Evolutionary conservation across 1,140 invertebrate genomes (phyloP).

Genomic region (Neodiprion virginianus): DNA sequence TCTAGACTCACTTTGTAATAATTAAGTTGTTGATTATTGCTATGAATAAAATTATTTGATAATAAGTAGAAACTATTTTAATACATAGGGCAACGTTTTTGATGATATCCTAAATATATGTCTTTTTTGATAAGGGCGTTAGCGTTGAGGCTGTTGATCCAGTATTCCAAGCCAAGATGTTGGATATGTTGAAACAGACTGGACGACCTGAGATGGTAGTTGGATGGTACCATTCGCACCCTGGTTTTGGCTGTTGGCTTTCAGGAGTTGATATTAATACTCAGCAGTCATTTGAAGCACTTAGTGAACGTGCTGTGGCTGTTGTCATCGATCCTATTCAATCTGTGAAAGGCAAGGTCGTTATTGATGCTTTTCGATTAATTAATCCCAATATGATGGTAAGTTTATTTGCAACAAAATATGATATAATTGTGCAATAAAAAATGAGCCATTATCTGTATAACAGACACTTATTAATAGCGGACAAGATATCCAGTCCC

Average conservation of each 20-base stretch:
- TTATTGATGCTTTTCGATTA: constrained; percentile 93
- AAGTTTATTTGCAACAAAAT: constrained; percentile 23
- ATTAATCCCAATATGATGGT: constrained; percentile 99
- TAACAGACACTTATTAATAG: no score
- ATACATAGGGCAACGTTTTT: neutral
- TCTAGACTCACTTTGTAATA: no score
- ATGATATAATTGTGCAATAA: no score
- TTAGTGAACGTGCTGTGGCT: constrained; percentile 97
- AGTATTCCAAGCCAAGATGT: constrained; percentile 99
- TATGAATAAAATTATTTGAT: neutral
- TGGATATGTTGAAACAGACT: constrained; percentile 99
- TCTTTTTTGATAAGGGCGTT: constrained; percentile 75
- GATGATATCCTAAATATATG: constrained; percentile 10
- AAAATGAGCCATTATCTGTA: no score
- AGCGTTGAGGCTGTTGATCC: constrained; percentile 99
- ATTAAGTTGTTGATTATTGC: no score
- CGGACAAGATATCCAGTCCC: no score
- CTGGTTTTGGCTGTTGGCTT: constrained; percentile 99
- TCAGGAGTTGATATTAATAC: constrained; percentile 99
- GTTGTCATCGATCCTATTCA: constrained; percentile 99
- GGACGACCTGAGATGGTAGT: constrained; percentile 99
- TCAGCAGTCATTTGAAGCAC: constrained; percentile 98
- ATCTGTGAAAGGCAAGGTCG: constrained; percentile 97
- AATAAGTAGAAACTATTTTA: constrained; percentile 9
- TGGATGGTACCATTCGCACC: constrained; percentile 99